Evolutionary conservation across 2,797 vertebrate species (phyloP).

Genomic region (Smutsia gigantea): DNA sequence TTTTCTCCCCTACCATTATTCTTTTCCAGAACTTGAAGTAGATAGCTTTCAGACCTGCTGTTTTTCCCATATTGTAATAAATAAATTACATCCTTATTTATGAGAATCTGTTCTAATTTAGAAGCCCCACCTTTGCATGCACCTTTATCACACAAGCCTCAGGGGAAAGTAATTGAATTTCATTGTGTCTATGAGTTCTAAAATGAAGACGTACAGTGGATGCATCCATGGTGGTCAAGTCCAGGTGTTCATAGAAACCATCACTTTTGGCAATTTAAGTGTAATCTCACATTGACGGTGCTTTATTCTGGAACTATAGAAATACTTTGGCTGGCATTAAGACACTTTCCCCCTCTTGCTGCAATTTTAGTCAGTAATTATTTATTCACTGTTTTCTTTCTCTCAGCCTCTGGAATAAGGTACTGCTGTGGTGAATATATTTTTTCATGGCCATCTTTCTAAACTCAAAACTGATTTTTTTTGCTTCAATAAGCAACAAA

Average conservation of each 20-base stretch:
- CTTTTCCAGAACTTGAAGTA: constrained; percentile 77
- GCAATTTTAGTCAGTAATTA: constrained; percentile 18
- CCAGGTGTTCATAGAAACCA: constrained; percentile 12
- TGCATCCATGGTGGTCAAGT: constrained; percentile 18
- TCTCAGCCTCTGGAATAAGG: constrained; percentile 55
- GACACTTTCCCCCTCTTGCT: background rate
- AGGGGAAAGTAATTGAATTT: constrained; percentile 63
- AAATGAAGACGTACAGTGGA: constrained; percentile 29
- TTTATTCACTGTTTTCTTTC: background rate
- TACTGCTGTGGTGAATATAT: background rate
- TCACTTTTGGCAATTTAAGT: background rate
- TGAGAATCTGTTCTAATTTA: constrained; percentile 70
- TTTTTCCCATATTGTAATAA: constrained; percentile 56
- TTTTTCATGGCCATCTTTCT: background rate
- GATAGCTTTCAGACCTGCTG: constrained; percentile 73
- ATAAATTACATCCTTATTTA: constrained; percentile 68
- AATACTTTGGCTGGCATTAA: background rate
- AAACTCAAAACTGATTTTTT: constrained; percentile 56
- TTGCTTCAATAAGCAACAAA: constrained; percentile 59
- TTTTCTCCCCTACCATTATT: constrained; percentile 77
- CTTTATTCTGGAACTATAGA: background rate
- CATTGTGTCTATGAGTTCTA: constrained; percentile 35
- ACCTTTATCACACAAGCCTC: constrained; percentile 48
- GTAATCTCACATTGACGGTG: background rate
- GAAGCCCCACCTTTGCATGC: constrained; percentile 21